Evolutionary conservation across 2,888 invertebrate genomes (phyloP).

Genomic region (Agrotis segetum): DNA sequence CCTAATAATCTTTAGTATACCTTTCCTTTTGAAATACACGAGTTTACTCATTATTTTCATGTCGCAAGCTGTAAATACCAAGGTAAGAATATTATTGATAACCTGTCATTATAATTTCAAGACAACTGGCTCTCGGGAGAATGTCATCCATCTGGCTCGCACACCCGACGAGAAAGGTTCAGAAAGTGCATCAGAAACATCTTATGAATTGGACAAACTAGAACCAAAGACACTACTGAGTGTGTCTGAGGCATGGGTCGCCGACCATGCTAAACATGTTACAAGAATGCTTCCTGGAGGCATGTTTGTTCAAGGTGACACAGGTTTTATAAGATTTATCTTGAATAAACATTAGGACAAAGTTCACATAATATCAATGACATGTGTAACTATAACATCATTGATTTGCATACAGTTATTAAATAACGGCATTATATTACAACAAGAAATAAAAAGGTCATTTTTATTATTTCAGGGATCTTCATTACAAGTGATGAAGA

Average conservation of each 20-base stretch:
- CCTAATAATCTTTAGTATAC: background rate
- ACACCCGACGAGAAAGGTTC: conserved; percentile 92
- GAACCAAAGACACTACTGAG: conserved; percentile 88
- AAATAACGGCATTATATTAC: background rate
- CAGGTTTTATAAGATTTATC: background rate
- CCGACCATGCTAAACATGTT: conserved; percentile 96
- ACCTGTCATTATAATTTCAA: conserved; percentile 79
- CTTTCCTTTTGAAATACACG: background rate
- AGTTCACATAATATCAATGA: conserved; percentile 10
- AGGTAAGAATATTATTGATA: background rate
- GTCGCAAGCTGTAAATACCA: background rate
- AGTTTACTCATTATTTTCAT: background rate
- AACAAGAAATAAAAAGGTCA: background rate
- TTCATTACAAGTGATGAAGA: conserved; percentile 94
- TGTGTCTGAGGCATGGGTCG: conserved; percentile 93
- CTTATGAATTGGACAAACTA: conserved; percentile 76
- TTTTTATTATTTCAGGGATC: conserved; percentile 88
- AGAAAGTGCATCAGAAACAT: conserved; percentile 78
- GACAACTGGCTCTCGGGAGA: conserved; percentile 93
- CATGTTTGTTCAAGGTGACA: conserved; percentile 94
- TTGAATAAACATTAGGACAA: conserved; percentile 12
- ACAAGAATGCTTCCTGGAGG: conserved; percentile 98
- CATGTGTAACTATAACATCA: background rate
- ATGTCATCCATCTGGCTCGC: conserved; percentile 95
- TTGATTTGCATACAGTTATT: conserved; percentile 13